phyloP scores from a whole-genome alignment of 2,797 vertebrate species.

The Brotula barbata region DNA sequence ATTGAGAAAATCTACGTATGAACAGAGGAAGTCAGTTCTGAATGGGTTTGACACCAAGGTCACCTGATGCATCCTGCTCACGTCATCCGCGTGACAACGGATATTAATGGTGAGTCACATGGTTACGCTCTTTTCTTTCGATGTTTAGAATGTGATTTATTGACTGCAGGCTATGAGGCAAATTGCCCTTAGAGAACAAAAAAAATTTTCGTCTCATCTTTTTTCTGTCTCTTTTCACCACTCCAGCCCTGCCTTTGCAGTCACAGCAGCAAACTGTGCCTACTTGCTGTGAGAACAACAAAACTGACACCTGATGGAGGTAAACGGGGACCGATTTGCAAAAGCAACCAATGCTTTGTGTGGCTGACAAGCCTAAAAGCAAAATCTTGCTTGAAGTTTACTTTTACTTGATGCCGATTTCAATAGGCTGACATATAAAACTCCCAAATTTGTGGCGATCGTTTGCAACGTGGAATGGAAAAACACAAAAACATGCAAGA shows the following conservation, averaged over 20 bases:
- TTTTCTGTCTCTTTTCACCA: constrained; percentile 2
- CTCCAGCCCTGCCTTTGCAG: background rate
- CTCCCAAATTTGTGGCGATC: background rate
- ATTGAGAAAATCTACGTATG: too few relatives aligned
- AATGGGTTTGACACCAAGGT: too few relatives aligned
- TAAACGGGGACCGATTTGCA: constrained; percentile 4
- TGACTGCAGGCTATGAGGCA: background rate
- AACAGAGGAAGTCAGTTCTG: too few relatives aligned
- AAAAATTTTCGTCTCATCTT: background rate
- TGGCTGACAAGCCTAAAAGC: constrained; percentile 10
- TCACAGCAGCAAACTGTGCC: constrained; percentile 1
- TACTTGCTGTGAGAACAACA: background rate
- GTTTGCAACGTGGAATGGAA: too few relatives aligned
- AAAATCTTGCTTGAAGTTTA: background rate
- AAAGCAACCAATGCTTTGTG: background rate
- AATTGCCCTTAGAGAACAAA: background rate
- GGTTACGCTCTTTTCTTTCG: background rate
- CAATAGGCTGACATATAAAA: background rate
- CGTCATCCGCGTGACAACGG: too few relatives aligned
- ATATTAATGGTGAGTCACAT: background rate
- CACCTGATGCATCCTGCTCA: too few relatives aligned
- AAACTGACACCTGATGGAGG: constrained; percentile 1
- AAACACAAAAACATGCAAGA: too few relatives aligned
- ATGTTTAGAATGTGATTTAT: background rate
- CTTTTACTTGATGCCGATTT: constrained; percentile 1